These are phyloP conservation scores for Montipora capricornis DNA, from an alignment of 64 coral and sea anemone genomes.

Conservation along the genomic window DNA sequence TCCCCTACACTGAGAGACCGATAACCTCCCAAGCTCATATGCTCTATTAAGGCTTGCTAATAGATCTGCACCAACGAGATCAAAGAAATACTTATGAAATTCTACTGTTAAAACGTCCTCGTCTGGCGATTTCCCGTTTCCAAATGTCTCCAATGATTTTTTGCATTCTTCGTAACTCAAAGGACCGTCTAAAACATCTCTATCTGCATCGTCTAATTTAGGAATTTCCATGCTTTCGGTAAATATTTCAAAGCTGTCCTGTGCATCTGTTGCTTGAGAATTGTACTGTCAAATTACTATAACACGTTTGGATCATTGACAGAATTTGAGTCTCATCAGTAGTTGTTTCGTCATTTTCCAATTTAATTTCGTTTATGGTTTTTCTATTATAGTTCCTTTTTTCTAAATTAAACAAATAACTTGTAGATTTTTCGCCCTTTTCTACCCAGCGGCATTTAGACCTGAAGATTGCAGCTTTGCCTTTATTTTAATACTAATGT, in stretches of 20 bases:
- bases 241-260: background rate
- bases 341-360: background rate
- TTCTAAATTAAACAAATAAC: too few relatives aligned
- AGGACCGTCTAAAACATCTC: background rate
- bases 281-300: too few relatives aligned
- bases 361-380: background rate
- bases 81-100: background rate
- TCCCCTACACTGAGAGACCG: constrained; percentile 25
- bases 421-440: too few relatives aligned
- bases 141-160: background rate
- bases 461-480: too few relatives aligned
- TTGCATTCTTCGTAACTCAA: background rate
- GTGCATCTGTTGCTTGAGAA: too few relatives aligned
- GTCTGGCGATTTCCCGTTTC: background rate
- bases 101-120: background rate
- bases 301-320: background rate
- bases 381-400: background rate
- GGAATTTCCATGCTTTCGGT: background rate
- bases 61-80: background rate
- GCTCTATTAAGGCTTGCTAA: constrained; percentile 1
- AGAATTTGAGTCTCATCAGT: background rate
- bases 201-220: background rate
- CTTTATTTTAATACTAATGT: too few relatives aligned
- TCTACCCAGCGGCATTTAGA: too few relatives aligned
- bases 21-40: background rate